Evolutionary conservation across 2,797 vertebrate genomes (phyloP), one percentile per base, ranked within the genome.

Genomic region (Bradypodion ventrale): DNA sequence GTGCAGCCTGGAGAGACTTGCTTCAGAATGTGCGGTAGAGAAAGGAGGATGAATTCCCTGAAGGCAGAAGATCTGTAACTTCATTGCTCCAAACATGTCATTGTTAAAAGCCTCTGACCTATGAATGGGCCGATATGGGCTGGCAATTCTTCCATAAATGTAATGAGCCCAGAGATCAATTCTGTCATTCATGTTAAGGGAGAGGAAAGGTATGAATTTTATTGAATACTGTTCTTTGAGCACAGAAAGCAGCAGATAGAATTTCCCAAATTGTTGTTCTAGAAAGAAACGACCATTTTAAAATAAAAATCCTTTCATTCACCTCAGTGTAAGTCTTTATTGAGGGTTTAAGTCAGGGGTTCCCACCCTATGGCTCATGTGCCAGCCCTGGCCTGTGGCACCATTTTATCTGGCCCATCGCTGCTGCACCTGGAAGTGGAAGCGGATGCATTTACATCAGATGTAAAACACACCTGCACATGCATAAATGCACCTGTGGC

Each of bases 251-350:
- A 76, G 56, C 68, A 76, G 35, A 40, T 59, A n/a, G n/a, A n/a
- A n/a, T n/a, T n/a, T n/a, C n/a, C n/a, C n/a, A n/a, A n/a, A n/a
- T n/a, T n/a, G n/a, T n/a, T n/a, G n/a, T n/a, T n/a, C n/a, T n/a
- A n/a, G n/a, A n/a, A n/a, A n/a, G n/a, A n/a, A n/a, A n/a, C n/a
- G n/a, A n/a, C n/a, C n/a, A n/a, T n/a, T n/a, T n/a, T n/a, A n/a
- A n/a, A n/a, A n/a, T n/a, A n/a, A n/a, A n/a, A n/a, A n/a, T n/a
- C n/a, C n/a, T n/a, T n/a, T n/a, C n/a, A n/a, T n/a, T n/a, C n/a
- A n/a, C n/a, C n/a, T n/a, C 29, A 19, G 74, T 77, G 37, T 29
- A 68, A 77, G 27, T 83, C 59, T 83, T 76, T 56, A 76, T 59
- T 56, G 49, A 69, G n/a, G n/a, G n/a, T n/a, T n/a, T n/a, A n/a